Conservation (phyloP, 2,113 vertebrate species). For the Henicopernis longicauda region DNA sequence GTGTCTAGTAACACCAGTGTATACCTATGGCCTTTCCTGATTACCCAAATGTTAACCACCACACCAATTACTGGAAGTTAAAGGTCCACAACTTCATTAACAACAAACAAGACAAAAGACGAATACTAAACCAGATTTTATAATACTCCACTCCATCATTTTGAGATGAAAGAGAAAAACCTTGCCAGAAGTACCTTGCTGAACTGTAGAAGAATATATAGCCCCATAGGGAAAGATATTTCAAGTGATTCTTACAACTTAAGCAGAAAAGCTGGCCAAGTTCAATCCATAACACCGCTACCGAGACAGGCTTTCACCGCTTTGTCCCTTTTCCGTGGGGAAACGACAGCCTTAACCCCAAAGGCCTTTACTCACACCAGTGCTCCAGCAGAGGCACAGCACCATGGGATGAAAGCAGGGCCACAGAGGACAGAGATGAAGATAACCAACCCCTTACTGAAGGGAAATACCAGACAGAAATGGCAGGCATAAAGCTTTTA, state of each 20-base stretch:
- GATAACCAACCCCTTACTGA: not conserved
- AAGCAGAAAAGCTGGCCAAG: not conserved
- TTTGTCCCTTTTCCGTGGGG: not conserved
- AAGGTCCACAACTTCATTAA: not conserved
- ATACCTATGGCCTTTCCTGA: not conserved
- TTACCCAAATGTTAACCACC: not conserved
- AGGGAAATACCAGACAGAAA: not conserved
- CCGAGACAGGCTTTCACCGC: not conserved
- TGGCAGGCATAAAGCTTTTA: not conserved
- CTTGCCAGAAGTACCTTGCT: not conserved
- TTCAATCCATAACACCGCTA: not conserved
- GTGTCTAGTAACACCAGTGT: not conserved
- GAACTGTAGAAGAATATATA: constrained; percentile 28
- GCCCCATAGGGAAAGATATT: not conserved
- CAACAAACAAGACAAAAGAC: not conserved
- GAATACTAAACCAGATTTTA: not conserved
- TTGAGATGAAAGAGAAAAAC: constrained; percentile 2
- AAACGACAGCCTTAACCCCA: not conserved
- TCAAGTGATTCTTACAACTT: constrained; percentile 22
- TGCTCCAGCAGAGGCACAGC: not conserved
- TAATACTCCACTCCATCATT: not conserved
- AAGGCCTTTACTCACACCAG: not conserved
- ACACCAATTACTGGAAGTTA: not conserved
- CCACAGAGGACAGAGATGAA: not conserved
- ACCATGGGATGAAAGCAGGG: not conserved